Base-by-base conservation (phyloP, 2,888 invertebrate genomes). In the Drosophila aldrichi region DNA sequence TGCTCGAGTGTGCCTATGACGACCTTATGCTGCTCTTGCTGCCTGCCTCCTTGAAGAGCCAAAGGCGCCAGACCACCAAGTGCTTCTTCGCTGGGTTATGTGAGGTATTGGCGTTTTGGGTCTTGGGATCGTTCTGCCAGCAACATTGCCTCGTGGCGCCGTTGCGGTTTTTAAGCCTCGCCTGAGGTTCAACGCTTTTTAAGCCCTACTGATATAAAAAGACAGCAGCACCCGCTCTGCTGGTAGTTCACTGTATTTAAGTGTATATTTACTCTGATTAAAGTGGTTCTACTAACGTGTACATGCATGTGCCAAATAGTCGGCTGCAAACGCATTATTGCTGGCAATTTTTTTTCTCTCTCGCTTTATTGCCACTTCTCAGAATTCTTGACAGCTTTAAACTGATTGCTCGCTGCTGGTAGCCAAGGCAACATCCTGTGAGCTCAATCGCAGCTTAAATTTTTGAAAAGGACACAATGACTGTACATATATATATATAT, bases 361-460 rank as follows among this genome's bases (percentile, higher is more conserved):
- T 63, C 63, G 67, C 62, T 88, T 86, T 82, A 82, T 81, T 44
- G 74, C 71, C 56, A 14, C 71, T 79, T 77, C 84, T 79, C 82
- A 74, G 74, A 75, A 79, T 88, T 68, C 68, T 71, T 57, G 69
- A 82, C 81, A 82, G 81, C 88, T 85, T 87, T 84, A 85, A 85
- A 87, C 82, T 84, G 87, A 83, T 84, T 81, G 84, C 84, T 77
- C 74, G 57, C 71, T 71, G 76, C 60, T 77, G 71, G 79, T 81
- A 55, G 71, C 68, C 78, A 57, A 29, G 64, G 59, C 75, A 52
- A 76, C 79, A 67, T 77, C 76, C 72, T 74, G 67, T 63, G 67
- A 40, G 36, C 65, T 36, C 60, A 49, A 57, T 56, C 46, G 49
- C 64, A 41, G 46, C 48, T 51, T 63, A 43, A 59, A 38, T 60